A percentile compares a stretch with the other conserved stretches of the same genome.
Conservation (phyloP, 2,888 invertebrate genomes). For the Theretra japonica region DNA sequence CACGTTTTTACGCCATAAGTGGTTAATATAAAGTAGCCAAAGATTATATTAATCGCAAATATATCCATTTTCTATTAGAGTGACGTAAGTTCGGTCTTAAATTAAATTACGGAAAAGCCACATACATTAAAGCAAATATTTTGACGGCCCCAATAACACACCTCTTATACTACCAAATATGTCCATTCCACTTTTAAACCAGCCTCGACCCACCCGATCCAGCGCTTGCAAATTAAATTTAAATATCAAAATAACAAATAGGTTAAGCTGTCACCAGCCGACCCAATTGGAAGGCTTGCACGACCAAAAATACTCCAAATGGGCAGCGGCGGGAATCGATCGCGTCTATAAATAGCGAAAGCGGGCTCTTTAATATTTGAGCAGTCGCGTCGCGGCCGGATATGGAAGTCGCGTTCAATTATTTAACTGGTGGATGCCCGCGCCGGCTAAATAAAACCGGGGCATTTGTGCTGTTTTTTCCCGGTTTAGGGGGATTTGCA, state of each 20-base stretch:
- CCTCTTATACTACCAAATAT: too few species aligned
- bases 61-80: too few species aligned
- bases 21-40: too few species aligned
- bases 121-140: too few species aligned
- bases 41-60: too few species aligned
- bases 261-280: not conserved
- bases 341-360: slow-evolving; percentile 37
- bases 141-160: too few species aligned
- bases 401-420: slow-evolving; percentile 23
- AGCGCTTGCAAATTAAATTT: not conserved
- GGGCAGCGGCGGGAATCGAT: slow-evolving; percentile 32
- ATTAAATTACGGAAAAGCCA: too few species aligned
- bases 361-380: slow-evolving; percentile 40
- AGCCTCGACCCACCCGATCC: not conserved
- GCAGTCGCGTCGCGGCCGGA: slow-evolving; percentile 34
- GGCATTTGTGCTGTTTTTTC: not conserved
- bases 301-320: not conserved
- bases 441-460: not conserved
- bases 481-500: not conserved
- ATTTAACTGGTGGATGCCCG: slow-evolving; percentile 18
- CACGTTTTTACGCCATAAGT: too few species aligned
- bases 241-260: not conserved
- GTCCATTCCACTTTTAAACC: not conserved
- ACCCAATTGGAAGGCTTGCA: not conserved
- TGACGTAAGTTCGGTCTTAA: too few species aligned